Conservation (phyloP, 2,797 vertebrate genomes). For the Schizothorax lantsangensis region DNA sequence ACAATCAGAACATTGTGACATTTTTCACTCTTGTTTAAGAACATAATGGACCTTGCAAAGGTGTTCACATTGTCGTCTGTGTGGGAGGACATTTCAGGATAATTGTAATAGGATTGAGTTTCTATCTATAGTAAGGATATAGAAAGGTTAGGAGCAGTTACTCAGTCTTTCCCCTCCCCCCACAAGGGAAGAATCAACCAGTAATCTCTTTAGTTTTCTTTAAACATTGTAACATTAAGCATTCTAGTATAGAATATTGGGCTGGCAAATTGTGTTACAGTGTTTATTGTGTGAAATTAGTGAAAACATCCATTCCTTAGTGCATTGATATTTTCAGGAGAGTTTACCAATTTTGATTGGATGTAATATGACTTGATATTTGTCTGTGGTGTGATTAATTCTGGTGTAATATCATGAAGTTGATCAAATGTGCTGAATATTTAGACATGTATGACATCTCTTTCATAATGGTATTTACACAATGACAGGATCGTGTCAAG, state of each 20-base stretch:
- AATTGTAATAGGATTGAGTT: conserved; percentile 86
- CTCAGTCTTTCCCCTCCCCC: conserved; percentile 77
- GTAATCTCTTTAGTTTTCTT: conserved; percentile 69
- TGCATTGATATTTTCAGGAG: background rate
- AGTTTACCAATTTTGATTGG: background rate
- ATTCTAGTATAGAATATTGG: background rate
- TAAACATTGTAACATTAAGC: conserved; percentile 54
- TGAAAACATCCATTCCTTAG: background rate
- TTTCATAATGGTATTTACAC: conserved; percentile 18
- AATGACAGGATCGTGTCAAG: conserved; percentile 30
- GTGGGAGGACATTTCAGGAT: conserved; percentile 84
- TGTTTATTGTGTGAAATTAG: background rate
- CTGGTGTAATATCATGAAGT: background rate
- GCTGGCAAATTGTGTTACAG: background rate
- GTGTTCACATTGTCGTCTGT: conserved; percentile 62
- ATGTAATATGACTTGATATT: background rate
- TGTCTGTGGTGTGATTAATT: conserved; percentile 6
- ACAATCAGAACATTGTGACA: background rate
- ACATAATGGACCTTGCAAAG: conserved; percentile 39
- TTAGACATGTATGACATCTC: background rate
- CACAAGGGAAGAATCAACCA: conserved; percentile 75
- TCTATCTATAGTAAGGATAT: conserved; percentile 85
- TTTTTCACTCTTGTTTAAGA: conserved; percentile 14
- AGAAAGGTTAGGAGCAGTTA: conserved; percentile 82
- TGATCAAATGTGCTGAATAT: background rate